Evolutionary conservation across 2,888 invertebrate species (phyloP).

Genomic region (Acanthosepion pharaonis): DNA sequence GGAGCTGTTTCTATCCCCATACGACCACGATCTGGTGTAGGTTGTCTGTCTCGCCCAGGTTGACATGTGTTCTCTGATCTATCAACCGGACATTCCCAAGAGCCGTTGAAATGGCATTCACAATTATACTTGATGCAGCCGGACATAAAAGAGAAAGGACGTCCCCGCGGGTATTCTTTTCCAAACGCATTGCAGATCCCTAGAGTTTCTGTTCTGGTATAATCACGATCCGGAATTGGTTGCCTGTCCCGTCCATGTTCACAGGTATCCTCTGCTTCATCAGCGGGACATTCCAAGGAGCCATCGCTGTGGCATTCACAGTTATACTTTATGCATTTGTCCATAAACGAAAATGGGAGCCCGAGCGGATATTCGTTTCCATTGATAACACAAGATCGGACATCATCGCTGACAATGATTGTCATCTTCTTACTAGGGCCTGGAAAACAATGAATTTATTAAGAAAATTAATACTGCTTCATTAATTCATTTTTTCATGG

Average conservation of each 20-base stretch:
- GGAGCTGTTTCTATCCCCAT: neutral
- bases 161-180: neutral
- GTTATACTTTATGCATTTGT: conserved; percentile 59
- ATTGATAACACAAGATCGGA: neutral
- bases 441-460: neutral
- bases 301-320: conserved; percentile 64
- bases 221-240: neutral
- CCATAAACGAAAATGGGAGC: conserved; percentile 55
- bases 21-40: neutral
- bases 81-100: conserved; percentile 40
- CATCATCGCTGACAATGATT: neutral
- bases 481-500: too few species aligned
- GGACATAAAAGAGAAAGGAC: neutral
- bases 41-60: neutral
- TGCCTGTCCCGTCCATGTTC: neutral
- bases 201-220: neutral
- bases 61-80: conserved; percentile 47
- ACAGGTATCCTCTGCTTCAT: conserved; percentile 34
- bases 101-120: neutral
- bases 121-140: conserved; percentile 15
- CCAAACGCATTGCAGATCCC: neutral
- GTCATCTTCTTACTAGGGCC: neutral
- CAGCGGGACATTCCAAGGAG: conserved; percentile 59
- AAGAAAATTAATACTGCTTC: too few species aligned
- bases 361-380: neutral